Conservation (phyloP, 2,797 vertebrate species). For the Macropodus opercularis region DNA sequence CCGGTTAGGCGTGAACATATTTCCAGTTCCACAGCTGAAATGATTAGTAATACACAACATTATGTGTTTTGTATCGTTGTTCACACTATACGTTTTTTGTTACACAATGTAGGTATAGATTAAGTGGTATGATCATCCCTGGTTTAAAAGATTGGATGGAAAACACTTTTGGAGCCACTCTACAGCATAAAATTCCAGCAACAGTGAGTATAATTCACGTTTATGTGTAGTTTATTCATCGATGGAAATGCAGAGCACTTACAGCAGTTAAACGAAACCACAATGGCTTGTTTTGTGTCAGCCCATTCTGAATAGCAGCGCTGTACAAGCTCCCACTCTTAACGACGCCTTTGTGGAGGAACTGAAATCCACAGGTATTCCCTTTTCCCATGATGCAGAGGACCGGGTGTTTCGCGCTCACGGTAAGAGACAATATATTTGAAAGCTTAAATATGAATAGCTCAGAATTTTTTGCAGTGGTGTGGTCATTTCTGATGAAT, state of each 20-base stretch:
- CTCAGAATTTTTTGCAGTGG: not conserved
- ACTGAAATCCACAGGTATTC: conserved; percentile 88
- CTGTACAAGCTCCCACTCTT: conserved; percentile 85
- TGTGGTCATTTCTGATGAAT: conserved; percentile 1
- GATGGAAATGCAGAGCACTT: conserved; percentile 10
- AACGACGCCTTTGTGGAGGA: conserved; percentile 93
- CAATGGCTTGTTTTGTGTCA: conserved; percentile 68
- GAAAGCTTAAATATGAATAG: not conserved
- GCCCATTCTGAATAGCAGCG: conserved; percentile 87
- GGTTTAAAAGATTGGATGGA: conserved; percentile 95
- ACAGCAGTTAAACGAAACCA: conserved; percentile 18
- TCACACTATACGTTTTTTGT: conserved; percentile 2
- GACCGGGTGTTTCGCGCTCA: conserved; percentile 94
- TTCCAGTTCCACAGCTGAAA: conserved; percentile 13
- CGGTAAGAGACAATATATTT: conserved; percentile 83
- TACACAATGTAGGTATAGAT: conserved; percentile 86
- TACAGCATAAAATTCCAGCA: conserved; percentile 92
- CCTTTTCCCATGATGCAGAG: conserved; percentile 91
- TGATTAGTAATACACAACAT: conserved; percentile 5
- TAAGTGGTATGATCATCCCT: conserved; percentile 93
- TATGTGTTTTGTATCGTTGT: not conserved
- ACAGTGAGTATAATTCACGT: conserved; percentile 82
- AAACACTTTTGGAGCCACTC: conserved; percentile 87
- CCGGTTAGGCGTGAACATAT: conserved; percentile 29
- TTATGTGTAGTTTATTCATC: conserved; percentile 18